Percentiles rank a stretch among this genome's conserved stretches.
Conservation (phyloP, 2,888 invertebrate genomes). For the Priocnemis perturbator region DNA sequence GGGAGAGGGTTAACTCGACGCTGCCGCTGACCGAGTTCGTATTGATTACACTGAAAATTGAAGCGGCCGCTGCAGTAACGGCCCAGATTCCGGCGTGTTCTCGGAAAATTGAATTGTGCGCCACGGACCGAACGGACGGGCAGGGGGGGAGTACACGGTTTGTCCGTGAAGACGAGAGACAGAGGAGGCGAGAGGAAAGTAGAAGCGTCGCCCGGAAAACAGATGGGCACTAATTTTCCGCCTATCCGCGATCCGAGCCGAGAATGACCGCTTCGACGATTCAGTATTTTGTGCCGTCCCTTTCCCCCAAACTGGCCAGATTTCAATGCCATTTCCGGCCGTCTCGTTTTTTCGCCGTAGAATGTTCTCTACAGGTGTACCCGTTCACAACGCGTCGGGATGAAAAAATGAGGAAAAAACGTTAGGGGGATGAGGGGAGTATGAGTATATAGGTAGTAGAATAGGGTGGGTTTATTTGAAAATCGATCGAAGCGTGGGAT, state of each 20-base stretch:
- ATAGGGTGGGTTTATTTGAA: too few species aligned
- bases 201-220: slow-evolving; percentile 34
- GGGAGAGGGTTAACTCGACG: not conserved
- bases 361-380: not conserved
- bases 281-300: slow-evolving; percentile 17
- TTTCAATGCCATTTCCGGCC: slow-evolving; percentile 25
- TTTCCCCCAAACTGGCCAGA: slow-evolving; percentile 11
- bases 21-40: slow-evolving; percentile 4
- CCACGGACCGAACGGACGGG: slow-evolving; percentile 2
- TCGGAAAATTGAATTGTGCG: slow-evolving; percentile 47
- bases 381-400: too few species aligned
- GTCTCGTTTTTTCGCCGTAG: not conserved
- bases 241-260: slow-evolving; percentile 23
- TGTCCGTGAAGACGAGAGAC: slow-evolving; percentile 5
- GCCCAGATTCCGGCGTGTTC: slow-evolving; percentile 35
- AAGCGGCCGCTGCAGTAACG: slow-evolving; percentile 25
- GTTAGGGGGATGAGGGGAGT: too few species aligned
- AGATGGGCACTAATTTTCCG: slow-evolving; percentile 39
- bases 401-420: too few species aligned
- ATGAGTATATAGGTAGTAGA: too few species aligned
- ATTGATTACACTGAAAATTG: slow-evolving; percentile 40
- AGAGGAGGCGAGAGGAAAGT: slow-evolving; percentile 14
- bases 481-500: too few species aligned
- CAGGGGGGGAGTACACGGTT: too few species aligned
- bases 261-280: not conserved